Evolutionary conservation across 1,140 invertebrate genomes (phyloP).

Genomic region (Teleogryllus occipitalis): DNA sequence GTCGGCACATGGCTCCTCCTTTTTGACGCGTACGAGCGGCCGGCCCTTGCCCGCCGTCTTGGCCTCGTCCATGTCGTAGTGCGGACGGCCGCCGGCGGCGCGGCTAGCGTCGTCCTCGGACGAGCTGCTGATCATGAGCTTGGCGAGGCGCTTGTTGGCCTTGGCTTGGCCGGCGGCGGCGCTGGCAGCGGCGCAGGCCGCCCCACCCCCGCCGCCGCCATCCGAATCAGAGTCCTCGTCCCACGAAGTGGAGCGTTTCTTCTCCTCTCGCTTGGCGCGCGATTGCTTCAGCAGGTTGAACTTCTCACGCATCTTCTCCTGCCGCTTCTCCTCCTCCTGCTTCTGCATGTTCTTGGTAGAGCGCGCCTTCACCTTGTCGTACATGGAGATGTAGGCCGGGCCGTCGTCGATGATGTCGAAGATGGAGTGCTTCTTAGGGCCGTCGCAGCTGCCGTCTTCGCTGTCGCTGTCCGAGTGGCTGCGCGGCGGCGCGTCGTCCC

Average conservation of each 20-base stretch:
- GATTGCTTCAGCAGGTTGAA: slow-evolving; percentile 82
- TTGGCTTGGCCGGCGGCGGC: slow-evolving; percentile 34
- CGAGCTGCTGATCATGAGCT: slow-evolving; percentile 45
- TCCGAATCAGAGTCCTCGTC: slow-evolving; percentile 69
- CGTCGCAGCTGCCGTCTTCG: slow-evolving; percentile 50
- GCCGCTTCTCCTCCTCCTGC: slow-evolving; percentile 77
- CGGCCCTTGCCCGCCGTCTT: slow-evolving; percentile 9
- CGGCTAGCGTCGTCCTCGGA: slow-evolving; percentile 45
- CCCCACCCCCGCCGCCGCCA: slow-evolving; percentile 23
- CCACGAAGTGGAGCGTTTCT: slow-evolving; percentile 78
- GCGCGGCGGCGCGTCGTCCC: slow-evolving; percentile 18
- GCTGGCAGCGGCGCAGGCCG: slow-evolving; percentile 51
- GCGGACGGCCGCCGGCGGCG: neutral
- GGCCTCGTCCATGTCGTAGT: neutral
- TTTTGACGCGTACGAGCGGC: slow-evolving; percentile 16
- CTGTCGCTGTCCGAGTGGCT: slow-evolving; percentile 39
- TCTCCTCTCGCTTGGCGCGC: slow-evolving; percentile 71
- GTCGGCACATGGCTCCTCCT: slow-evolving; percentile 20
- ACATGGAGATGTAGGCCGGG: slow-evolving; percentile 92
- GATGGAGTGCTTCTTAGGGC: slow-evolving; percentile 80
- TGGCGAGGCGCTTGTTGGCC: slow-evolving; percentile 31
- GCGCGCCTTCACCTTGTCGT: slow-evolving; percentile 93
- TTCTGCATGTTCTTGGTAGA: slow-evolving; percentile 89
- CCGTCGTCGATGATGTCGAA: slow-evolving; percentile 85
- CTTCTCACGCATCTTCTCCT: slow-evolving; percentile 79